phyloP scores from a whole-genome alignment of 2,113 vertebrate genomes.

The Oryzias curvinotus region DNA sequence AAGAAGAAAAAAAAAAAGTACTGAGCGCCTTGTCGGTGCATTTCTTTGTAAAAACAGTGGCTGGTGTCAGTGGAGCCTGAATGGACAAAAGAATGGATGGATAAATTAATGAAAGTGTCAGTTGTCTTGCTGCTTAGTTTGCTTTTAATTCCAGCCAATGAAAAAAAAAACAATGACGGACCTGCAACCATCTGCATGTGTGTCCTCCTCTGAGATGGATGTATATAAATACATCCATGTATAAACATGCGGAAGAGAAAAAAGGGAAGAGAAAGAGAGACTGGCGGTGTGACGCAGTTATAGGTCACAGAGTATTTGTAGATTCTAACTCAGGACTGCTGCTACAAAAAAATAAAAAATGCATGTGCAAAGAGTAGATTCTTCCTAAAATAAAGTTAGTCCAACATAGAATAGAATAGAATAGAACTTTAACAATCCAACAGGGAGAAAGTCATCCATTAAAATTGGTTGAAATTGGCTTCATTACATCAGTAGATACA shows the following conservation, averaged over 20 bases:
- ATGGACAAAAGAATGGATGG: constrained; percentile 19
- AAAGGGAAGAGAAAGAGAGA: background rate
- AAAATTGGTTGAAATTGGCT: too few species aligned
- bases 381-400: too few species aligned
- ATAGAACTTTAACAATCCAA: too few species aligned
- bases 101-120: constrained; percentile 6
- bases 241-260: background rate
- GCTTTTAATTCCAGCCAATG: constrained; percentile 22
- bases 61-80: constrained; percentile 17
- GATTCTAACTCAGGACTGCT: background rate
- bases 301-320: constrained; percentile 9
- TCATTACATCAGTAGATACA: too few species aligned
- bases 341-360: background rate
- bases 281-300: background rate
- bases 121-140: constrained; percentile 13
- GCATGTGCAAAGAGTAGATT: too few species aligned
- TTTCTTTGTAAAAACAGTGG: constrained; percentile 31
- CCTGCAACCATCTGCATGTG: constrained; percentile 19
- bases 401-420: too few species aligned
- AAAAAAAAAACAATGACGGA: background rate
- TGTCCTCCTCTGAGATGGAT: constrained; percentile 1
- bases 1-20: too few species aligned
- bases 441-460: too few species aligned
- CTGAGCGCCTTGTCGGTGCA: constrained; percentile 30
- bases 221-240: too few species aligned